These are phyloP conservation scores for Saguinus midas DNA, from an alignment of 2,113 vertebrate genomes.

Conservation along the genomic window DNA sequence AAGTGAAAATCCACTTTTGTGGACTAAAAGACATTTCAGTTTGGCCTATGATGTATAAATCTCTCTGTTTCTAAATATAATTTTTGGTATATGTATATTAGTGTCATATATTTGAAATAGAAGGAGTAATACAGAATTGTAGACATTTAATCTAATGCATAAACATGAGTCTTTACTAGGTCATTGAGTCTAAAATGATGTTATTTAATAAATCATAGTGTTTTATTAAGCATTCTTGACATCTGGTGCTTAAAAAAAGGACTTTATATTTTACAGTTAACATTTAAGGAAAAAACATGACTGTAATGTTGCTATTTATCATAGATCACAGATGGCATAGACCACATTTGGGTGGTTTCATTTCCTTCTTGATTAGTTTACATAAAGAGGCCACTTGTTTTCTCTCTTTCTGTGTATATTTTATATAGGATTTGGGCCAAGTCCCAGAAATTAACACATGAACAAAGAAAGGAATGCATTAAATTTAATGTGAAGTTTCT, in stretches of 20 bases:
- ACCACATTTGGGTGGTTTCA: constrained; percentile 44
- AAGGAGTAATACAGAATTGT: constrained; percentile 40
- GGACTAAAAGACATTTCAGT: not conserved
- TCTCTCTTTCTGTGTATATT: constrained; percentile 36
- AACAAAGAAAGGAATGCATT: constrained; percentile 38
- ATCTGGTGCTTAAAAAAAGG: constrained; percentile 79
- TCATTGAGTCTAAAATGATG: constrained; percentile 73
- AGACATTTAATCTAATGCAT: constrained; percentile 23
- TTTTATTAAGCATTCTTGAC: constrained; percentile 76
- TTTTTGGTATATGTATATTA: constrained; percentile 30
- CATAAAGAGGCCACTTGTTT: constrained; percentile 55
- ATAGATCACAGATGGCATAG: constrained; percentile 35
- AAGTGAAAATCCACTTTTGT: constrained; percentile 45
- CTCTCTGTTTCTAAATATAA: constrained; percentile 50
- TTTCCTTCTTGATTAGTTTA: constrained; percentile 60
- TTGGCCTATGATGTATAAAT: not conserved
- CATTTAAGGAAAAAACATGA: not conserved
- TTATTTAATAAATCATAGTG: constrained; percentile 75
- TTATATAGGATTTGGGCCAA: constrained; percentile 47
- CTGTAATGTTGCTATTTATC: constrained; percentile 23
- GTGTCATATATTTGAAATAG: constrained; percentile 18
- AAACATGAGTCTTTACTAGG: constrained; percentile 17
- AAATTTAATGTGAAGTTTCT: constrained; percentile 57
- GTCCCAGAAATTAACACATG: constrained; percentile 54
- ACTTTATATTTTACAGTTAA: constrained; percentile 70